Conservation (phyloP, 2,888 invertebrate species). For the Leucoptera coffeella region DNA sequence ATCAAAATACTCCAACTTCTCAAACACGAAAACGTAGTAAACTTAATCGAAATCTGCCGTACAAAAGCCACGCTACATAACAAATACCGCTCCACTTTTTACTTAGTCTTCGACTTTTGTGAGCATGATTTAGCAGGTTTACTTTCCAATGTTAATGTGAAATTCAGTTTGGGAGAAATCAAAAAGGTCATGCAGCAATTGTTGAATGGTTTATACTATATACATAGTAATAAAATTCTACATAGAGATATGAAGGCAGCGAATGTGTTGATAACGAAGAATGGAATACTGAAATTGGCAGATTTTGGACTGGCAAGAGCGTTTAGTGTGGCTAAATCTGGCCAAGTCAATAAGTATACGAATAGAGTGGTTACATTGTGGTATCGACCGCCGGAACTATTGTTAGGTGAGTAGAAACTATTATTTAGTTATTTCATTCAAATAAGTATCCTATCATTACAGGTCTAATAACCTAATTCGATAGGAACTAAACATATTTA, state of each 20-base stretch:
- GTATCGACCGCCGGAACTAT: constrained; percentile 68
- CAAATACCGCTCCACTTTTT: constrained; percentile 81
- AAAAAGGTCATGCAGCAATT: constrained; percentile 73
- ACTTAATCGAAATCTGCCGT: constrained; percentile 93
- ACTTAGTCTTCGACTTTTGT: constrained; percentile 96
- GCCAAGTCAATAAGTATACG: constrained; percentile 80
- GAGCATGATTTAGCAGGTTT: constrained; percentile 97
- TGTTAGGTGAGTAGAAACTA: constrained; percentile 38
- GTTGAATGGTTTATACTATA: constrained; percentile 86
- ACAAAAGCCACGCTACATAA: constrained; percentile 78
- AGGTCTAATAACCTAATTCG: too few relatives aligned
- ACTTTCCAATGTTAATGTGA: constrained; percentile 89
- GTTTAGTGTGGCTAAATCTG: constrained; percentile 82
- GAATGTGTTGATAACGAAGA: constrained; percentile 94
- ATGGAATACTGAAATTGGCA: constrained; percentile 89
- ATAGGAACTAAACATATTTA: too few relatives aligned
- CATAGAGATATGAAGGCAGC: constrained; percentile 99
- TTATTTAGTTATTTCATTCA: too few relatives aligned
- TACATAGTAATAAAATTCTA: constrained; percentile 92
- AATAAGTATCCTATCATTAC: too few relatives aligned
- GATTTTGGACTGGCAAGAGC: constrained; percentile 97
- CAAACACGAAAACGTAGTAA: constrained; percentile 96
- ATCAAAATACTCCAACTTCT: constrained; percentile 91
- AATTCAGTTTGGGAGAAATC: constrained; percentile 93
- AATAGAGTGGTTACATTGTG: constrained; percentile 96